Base-by-base conservation (phyloP, 1,140 invertebrate species). In the Sminthurides bifidus region DNA sequence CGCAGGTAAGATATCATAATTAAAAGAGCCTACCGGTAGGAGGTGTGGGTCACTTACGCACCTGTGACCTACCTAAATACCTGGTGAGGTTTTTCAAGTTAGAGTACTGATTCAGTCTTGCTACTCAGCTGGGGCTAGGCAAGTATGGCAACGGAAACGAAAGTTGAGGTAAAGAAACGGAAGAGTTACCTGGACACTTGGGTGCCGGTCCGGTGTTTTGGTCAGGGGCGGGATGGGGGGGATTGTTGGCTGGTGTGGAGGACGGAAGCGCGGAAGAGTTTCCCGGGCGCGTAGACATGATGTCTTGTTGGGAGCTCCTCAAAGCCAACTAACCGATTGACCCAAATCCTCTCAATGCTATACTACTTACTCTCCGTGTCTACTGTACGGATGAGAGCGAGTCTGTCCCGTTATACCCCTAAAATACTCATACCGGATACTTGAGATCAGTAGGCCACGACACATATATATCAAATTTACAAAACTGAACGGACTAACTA, bases 321-420 rank as follows among this genome's bases (percentile, higher is more conserved):
- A 35, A 60, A 64, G 58, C 56, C 62, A 56, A 64, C 62, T 64
- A 64, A 60, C 58, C 52, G 55, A 58, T 58, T 64, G 62, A 64
- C 62, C 62, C 48, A 58, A 44, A 64, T 57, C 40, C n/a, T n/a
- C n/a, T n/a, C n/a, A n/a, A n/a, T n/a, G n/a, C n/a, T n/a, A n/a
- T n/a, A n/a, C n/a, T n/a, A n/a, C n/a, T 52, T 27, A 2, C 21
- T 52, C 19, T 35, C 45, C 48, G 43, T 38, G 50, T 56, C 27
- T 37, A 50, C 50, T 51, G 30, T 58, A 54, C 54, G 44, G 60
- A 61, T 61, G 60, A 61, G 60, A 61, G 60, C 58, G 61, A 63
- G 61, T 63, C 58, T 63, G 54, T 63, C 61, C 61, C 61, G 61
- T 63, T 63, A 63, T 23, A 56, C 43, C 61, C 61, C 52, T n/a